Percentiles rank a stretch among this genome's conserved stretches.
phyloP scores from a whole-genome alignment of 2,113 vertebrate genomes.

The Callipepla squamata region DNA sequence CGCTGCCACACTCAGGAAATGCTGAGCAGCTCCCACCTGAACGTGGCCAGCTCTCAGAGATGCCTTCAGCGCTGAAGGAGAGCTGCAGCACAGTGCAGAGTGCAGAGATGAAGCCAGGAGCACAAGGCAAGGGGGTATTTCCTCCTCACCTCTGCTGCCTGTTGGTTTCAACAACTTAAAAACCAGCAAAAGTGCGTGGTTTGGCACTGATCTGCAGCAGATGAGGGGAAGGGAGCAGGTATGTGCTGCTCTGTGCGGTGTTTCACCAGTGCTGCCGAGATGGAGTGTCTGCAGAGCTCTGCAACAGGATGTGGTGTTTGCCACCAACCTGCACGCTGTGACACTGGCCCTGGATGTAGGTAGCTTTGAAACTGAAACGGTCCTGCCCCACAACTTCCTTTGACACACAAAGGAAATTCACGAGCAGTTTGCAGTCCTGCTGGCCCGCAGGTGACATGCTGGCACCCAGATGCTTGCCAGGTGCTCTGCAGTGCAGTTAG shows the following conservation, averaged over 20 bases:
- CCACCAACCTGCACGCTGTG: background rate
- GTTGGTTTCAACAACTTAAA: background rate
- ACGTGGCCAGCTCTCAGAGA: background rate
- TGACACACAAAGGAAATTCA: fast-evolving
- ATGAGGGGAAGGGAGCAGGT: background rate
- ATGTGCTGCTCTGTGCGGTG: background rate
- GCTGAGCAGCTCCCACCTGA: background rate
- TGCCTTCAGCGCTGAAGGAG: background rate
- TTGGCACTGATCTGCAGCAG: background rate
- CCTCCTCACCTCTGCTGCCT: background rate
- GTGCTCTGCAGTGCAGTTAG: fast-evolving
- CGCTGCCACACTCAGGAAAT: background rate
- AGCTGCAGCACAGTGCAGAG: background rate
- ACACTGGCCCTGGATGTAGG: background rate
- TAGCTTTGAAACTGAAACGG: background rate
- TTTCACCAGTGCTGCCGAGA: background rate
- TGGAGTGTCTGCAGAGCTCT: background rate
- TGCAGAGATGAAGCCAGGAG: background rate
- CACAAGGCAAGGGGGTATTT: background rate
- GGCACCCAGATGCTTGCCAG: fast-evolving
- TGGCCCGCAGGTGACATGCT: background rate
- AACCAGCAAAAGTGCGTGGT: fast-evolving
- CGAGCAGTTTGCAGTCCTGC: fast-evolving
- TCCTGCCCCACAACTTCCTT: background rate
- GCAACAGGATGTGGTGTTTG: slow-evolving; percentile 58